Evolutionary conservation across 2,797 vertebrate genomes (phyloP).

Genomic region (Ara ararauna): DNA sequence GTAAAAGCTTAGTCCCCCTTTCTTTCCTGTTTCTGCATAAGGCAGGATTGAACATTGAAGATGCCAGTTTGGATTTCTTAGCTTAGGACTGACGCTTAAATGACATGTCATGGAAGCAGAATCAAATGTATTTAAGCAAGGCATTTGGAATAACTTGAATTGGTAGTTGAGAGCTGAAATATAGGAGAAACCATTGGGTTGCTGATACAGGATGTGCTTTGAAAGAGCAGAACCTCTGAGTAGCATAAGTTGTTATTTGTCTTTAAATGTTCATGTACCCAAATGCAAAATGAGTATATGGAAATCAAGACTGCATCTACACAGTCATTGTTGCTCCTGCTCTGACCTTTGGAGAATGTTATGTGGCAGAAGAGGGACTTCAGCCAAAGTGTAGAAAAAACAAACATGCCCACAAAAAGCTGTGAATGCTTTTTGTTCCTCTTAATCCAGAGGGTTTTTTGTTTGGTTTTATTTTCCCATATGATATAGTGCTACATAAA

Average conservation of each 20-base stretch:
- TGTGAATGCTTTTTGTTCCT: conserved; percentile 27
- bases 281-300: background rate
- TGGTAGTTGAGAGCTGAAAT: background rate
- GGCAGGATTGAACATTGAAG: background rate
- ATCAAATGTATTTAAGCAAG: background rate
- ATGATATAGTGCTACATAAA: background rate
- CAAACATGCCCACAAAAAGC: conserved; percentile 17
- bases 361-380: background rate
- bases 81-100: background rate
- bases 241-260: background rate
- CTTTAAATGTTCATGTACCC: background rate
- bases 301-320: background rate
- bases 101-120: background rate
- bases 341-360: conserved; percentile 14
- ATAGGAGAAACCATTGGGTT: background rate
- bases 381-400: conserved; percentile 9
- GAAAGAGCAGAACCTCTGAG: background rate
- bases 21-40: background rate
- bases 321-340: background rate
- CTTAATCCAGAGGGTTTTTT: background rate
- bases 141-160: background rate
- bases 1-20: background rate
- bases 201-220: background rate
- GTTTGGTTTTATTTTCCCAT: background rate
- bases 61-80: background rate